Conservation (phyloP, 2,888 invertebrate genomes). For the Ichneumoninae sp. region DNA sequence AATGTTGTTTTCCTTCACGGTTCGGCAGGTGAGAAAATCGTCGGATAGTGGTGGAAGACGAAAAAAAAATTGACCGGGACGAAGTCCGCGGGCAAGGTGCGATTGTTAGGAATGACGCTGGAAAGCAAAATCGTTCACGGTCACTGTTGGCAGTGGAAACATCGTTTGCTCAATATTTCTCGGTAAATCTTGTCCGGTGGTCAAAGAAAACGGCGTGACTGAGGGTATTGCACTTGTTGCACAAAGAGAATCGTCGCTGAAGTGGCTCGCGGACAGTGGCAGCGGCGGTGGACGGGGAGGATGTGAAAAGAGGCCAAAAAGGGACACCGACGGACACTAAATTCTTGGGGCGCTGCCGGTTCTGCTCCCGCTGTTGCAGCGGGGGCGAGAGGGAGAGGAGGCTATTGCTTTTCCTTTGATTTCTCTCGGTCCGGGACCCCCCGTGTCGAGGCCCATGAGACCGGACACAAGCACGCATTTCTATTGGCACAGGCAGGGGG, state of each 20-base stretch:
- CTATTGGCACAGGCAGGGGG: constrained; percentile 74
- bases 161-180: constrained; percentile 65
- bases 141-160: constrained; percentile 39
- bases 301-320: constrained; percentile 37
- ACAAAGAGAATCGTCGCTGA: constrained; percentile 67
- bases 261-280: constrained; percentile 19
- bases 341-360: constrained; percentile 67
- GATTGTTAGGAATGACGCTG: background rate
- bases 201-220: constrained; percentile 66
- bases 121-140: constrained; percentile 9
- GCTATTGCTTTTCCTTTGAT: constrained; percentile 69
- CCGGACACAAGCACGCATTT: constrained; percentile 74
- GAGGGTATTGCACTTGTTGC: constrained; percentile 74
- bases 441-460: constrained; percentile 71
- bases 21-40: constrained; percentile 1
- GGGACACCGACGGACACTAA: constrained; percentile 62
- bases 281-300: constrained; percentile 1
- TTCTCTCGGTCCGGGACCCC: constrained; percentile 72
- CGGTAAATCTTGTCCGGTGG: constrained; percentile 63
- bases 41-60: background rate
- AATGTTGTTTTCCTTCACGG: constrained; percentile 57
- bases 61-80: constrained; percentile 22
- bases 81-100: background rate
- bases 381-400: constrained; percentile 25
- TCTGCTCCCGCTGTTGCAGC: constrained; percentile 43